A percentile compares a stretch with the other conserved stretches of the same genome.
Conservation (phyloP, 2,797 vertebrate genomes). For the Novumbra hubbsi region DNA sequence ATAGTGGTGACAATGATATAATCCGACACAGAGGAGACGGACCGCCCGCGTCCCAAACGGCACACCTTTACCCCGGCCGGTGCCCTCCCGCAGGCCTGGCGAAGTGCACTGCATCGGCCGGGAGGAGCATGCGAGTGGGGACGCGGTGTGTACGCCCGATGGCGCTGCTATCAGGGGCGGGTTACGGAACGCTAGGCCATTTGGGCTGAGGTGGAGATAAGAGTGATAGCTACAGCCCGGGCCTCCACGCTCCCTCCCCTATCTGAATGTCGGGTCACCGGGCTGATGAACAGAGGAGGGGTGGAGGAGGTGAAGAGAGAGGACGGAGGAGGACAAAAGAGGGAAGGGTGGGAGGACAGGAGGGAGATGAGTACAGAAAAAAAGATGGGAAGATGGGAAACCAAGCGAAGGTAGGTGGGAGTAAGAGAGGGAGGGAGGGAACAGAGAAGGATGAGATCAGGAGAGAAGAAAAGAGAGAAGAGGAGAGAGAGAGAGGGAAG, state of each 20-base stretch:
- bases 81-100: not conserved
- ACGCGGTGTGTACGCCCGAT: not conserved
- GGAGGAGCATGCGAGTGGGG: not conserved
- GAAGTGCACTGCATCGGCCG: not conserved
- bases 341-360: constrained; percentile 15
- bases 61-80: not conserved
- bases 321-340: not conserved
- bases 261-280: constrained; percentile 51
- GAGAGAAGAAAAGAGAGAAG: constrained; percentile 24
- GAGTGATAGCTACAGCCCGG: constrained; percentile 31
- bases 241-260: constrained; percentile 6
- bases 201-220: constrained; percentile 60
- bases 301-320: constrained; percentile 37
- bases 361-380: constrained; percentile 28
- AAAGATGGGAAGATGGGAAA: constrained; percentile 43
- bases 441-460: constrained; percentile 42
- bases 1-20: not conserved
- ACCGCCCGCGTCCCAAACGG: not conserved
- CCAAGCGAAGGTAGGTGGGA: constrained; percentile 39
- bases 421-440: constrained; percentile 15
- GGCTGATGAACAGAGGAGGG: constrained; percentile 46
- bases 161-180: constrained; percentile 45
- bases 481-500: constrained; percentile 40
- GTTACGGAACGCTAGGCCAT: constrained; percentile 45
- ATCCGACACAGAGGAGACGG: not conserved